Evolutionary conservation across 2,113 vertebrate genomes (phyloP), one percentile per base, ranked within the genome.

Genomic region (Oryzias melastigma): DNA sequence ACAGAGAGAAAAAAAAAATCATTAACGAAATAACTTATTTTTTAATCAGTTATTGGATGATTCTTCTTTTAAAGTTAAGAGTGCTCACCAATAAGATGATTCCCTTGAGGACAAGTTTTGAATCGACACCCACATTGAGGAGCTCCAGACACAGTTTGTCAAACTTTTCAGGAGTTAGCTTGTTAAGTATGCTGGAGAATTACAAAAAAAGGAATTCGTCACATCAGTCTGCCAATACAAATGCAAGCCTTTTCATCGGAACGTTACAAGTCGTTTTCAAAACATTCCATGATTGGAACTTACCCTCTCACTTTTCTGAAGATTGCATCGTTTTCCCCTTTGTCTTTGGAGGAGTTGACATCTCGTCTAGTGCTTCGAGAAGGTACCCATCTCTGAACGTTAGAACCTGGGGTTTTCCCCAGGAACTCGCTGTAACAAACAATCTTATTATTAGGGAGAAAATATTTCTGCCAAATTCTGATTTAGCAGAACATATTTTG

Each of bases 61-160:
- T 12, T n/a, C n/a, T n/a, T n/a, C 27, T 58, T 53, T 1, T 42
- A 24, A 0, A 40, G 18, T 4, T 25, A 25, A 4, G 7, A 45
- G 14, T 1, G 46, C 95, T 93, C 92, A 98, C 97, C 95, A 99
- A 93, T 92, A 99, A 93, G 93, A 98, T 98, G 92, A 95, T 88
- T 93, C 96, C 97, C 95, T 99, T 99, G 80, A 99, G 93, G 93
- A 99, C 94, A 91, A 95, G 91, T 90, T 99, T 99, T 89, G 97
- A 94, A 92, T 99, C 97, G 90, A 99, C 94, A 90, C 97, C 97
- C 92, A 94, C 96, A 93, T 99, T 99, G 92, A 99, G 97, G 92
- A 99, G 97, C 94, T 99, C 97, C 95, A 98, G 95, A 93, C 97
- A 99, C 94, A 99, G 94, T 94, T 99, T 99, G 95, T 99, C 97